Conservation (phyloP, 2,113 vertebrate genomes). For the Gopherus evgoodei region DNA sequence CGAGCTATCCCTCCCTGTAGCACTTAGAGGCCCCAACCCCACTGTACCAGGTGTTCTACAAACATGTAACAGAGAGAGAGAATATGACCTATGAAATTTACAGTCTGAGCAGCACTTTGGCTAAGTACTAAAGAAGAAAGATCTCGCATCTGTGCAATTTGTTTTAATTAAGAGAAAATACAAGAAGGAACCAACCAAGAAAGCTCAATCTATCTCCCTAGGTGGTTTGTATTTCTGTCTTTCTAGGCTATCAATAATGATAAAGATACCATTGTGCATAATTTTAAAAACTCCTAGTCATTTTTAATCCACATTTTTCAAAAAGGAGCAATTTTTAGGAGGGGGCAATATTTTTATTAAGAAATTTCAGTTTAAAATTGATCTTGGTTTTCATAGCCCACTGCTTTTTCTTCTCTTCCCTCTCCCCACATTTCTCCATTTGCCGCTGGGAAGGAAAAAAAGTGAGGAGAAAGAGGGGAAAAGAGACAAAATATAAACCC, state of each 20-base stretch:
- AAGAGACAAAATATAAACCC: background rate
- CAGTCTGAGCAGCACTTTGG: background rate
- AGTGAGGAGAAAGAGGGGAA: rapidly evolving
- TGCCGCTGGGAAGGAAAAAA: background rate
- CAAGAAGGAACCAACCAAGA: background rate
- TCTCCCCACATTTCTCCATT: rapidly evolving
- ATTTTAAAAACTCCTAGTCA: background rate
- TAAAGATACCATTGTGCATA: background rate
- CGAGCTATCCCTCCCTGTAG: background rate
- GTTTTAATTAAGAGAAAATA: background rate
- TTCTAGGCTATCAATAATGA: background rate
- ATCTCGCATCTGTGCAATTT: rapidly evolving
- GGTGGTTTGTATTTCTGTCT: background rate
- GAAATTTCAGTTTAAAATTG: background rate
- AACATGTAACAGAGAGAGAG: background rate
- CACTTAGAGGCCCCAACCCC: rapidly evolving
- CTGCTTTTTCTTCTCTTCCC: background rate
- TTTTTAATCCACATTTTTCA: background rate
- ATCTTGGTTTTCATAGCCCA: background rate
- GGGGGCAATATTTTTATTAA: background rate
- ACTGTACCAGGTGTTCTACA: background rate
- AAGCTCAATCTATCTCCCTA: background rate
- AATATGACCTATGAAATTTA: background rate
- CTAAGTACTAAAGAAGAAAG: background rate
- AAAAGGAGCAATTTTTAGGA: background rate